Conservation (phyloP, 2,113 vertebrate species). For the Turnix velox region DNA sequence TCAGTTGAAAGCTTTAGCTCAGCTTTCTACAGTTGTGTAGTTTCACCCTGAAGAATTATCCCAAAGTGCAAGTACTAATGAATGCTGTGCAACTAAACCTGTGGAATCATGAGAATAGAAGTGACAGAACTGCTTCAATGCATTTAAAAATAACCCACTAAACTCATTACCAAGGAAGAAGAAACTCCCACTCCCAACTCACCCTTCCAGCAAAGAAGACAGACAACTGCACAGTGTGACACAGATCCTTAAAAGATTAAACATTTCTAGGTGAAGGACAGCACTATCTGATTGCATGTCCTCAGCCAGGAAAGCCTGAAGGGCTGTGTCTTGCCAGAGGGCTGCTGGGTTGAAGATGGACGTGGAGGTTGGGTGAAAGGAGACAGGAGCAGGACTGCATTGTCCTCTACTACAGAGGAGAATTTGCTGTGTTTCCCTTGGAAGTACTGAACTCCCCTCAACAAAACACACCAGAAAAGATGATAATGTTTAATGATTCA, state of each 20-base stretch:
- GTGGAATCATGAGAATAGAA: background rate
- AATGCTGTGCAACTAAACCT: background rate
- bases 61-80: background rate
- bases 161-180: background rate
- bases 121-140: background rate
- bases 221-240: background rate
- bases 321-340: background rate
- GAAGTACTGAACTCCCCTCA: background rate
- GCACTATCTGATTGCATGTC: background rate
- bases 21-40: background rate
- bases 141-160: background rate
- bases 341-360: background rate
- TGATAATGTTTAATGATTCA: background rate
- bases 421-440: background rate
- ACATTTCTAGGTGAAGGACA: background rate
- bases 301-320: background rate
- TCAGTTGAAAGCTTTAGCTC: background rate
- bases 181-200: background rate
- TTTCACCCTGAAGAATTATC: background rate
- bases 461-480: background rate
- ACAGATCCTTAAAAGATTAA: background rate
- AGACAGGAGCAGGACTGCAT: background rate
- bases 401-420: background rate
- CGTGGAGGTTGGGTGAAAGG: background rate
- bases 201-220: background rate